A percentile compares a stretch with the other conserved stretches of the same genome.
Evolutionary conservation across 2,113 vertebrate genomes (phyloP).

Genomic region (Cheirogaleus medius): DNA sequence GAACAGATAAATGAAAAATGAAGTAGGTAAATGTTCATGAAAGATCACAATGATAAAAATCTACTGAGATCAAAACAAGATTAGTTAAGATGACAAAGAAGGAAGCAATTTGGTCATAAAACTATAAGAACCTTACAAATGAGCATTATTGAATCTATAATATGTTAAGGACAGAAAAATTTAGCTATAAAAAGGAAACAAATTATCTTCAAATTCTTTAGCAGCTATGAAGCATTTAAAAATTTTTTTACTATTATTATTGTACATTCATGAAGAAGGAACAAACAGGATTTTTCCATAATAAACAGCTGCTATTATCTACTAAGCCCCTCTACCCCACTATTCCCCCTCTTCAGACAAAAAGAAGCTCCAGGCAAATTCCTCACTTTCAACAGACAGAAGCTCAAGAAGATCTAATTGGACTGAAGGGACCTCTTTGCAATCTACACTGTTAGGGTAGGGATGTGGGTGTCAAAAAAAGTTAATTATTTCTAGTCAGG

Average conservation of each 20-base stretch:
- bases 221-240: not conserved
- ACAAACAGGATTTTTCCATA: not conserved
- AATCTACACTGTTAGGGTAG: not conserved
- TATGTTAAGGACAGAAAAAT: not conserved
- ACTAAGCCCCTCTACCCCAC: not conserved
- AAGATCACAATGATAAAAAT: not conserved
- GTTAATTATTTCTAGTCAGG: not conserved
- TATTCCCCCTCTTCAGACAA: not conserved
- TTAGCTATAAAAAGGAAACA: not conserved
- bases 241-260: not conserved
- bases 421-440: not conserved
- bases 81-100: not conserved
- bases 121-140: not conserved
- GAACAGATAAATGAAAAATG: not conserved
- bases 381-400: not conserved
- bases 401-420: not conserved
- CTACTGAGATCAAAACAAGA: not conserved
- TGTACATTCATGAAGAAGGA: not conserved
- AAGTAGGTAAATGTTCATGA: not conserved
- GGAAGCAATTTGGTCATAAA: not conserved
- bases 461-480: not conserved
- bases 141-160: not conserved
- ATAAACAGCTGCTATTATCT: not conserved
- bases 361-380: not conserved
- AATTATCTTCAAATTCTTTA: not conserved